Conservation (phyloP, 1,140 invertebrate genomes). For the Drosophila suzukii region DNA sequence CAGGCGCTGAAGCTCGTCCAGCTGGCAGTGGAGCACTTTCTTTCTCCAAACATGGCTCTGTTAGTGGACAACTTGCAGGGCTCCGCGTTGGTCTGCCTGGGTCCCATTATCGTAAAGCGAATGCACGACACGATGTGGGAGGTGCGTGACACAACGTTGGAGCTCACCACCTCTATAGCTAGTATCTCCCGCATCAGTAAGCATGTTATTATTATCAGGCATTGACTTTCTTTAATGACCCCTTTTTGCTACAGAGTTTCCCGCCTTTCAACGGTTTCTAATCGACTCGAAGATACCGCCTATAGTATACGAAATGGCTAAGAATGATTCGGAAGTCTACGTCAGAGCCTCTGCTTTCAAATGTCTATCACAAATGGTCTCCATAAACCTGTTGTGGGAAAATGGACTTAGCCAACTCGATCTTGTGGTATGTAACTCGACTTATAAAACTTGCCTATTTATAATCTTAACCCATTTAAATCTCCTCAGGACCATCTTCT, state of each 20-base stretch:
- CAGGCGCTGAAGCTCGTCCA: constrained; percentile 89
- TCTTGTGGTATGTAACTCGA: constrained; percentile 86
- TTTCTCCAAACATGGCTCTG: constrained; percentile 90
- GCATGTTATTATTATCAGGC: constrained; percentile 45
- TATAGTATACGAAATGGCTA: constrained; percentile 87
- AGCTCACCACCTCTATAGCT: constrained; percentile 89
- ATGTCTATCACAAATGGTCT: constrained; percentile 88
- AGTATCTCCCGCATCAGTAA: constrained; percentile 89
- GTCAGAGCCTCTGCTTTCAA: constrained; percentile 90
- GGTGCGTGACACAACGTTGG: constrained; percentile 89
- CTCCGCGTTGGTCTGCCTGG: constrained; percentile 87
- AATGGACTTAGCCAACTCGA: constrained; percentile 86
- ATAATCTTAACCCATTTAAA: background rate
- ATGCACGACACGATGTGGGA: constrained; percentile 90
- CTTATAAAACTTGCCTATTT: background rate
- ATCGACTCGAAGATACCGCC: constrained; percentile 88
- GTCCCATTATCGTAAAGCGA: constrained; percentile 88
- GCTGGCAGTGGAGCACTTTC: constrained; percentile 89
- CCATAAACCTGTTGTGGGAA: constrained; percentile 88
- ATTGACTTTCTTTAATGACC: background rate
- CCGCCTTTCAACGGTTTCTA: constrained; percentile 90
- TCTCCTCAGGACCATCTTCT: constrained; percentile 87
- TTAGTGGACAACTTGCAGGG: constrained; percentile 88
- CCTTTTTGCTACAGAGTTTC: constrained; percentile 87
- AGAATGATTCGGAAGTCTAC: constrained; percentile 89